These are phyloP conservation scores for Beris morrisii DNA, from an alignment of 2,888 invertebrate species.

Conservation along the genomic window DNA sequence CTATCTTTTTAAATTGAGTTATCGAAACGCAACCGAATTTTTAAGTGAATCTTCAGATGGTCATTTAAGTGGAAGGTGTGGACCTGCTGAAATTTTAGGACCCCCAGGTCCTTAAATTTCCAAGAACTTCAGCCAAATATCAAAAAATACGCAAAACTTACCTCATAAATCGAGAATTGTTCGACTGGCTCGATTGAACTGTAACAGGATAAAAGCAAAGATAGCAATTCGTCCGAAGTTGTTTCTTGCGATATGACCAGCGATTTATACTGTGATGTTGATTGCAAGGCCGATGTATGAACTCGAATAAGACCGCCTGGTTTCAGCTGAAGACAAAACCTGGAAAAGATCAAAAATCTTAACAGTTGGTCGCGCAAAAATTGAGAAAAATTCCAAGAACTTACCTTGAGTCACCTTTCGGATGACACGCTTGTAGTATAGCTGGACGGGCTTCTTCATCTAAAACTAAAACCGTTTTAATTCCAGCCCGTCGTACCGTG, in stretches of 20 bases:
- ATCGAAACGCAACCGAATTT: too few species aligned
- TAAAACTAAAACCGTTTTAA: constrained; percentile 77
- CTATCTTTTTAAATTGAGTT: too few species aligned
- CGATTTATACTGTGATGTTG: constrained; percentile 91
- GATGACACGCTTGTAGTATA: constrained; percentile 90
- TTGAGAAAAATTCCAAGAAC: constrained; percentile 43
- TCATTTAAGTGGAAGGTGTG: too few species aligned
- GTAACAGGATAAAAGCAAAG: constrained; percentile 81
- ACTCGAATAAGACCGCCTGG: constrained; percentile 91
- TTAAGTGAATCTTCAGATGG: too few species aligned
- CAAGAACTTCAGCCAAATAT: too few species aligned
- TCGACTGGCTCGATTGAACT: constrained; percentile 81
- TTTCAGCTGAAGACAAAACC: constrained; percentile 84
- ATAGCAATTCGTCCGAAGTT: constrained; percentile 83
- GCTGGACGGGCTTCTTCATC: constrained; percentile 90
- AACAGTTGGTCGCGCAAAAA: not conserved
- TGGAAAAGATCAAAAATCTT: constrained; percentile 46
- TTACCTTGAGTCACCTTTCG: constrained; percentile 88
- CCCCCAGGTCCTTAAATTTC: too few species aligned
- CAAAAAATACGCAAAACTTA: constrained; percentile 50
- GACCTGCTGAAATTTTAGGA: too few species aligned
- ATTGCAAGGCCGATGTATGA: constrained; percentile 87
- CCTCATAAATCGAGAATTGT: constrained; percentile 86
- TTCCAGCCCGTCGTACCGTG: constrained; percentile 79
- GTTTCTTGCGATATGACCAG: constrained; percentile 86